These are phyloP conservation scores for Cuniculus paca DNA, from an alignment of 2,797 vertebrate genomes.

Conservation along the genomic window DNA sequence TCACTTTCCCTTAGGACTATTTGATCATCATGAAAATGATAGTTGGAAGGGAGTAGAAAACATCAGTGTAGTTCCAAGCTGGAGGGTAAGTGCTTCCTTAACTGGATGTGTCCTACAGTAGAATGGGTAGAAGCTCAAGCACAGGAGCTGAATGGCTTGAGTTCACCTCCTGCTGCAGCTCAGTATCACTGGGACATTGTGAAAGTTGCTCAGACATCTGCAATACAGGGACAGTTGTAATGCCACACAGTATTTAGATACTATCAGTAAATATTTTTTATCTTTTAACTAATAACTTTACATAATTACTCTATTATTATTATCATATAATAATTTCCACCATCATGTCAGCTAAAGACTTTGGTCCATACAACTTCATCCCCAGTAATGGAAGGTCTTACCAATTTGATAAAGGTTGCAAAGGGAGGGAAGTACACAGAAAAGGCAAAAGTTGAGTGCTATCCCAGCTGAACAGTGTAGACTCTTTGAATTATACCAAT, in stretches of 20 bases:
- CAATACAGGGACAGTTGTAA: not conserved
- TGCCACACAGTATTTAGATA: not conserved
- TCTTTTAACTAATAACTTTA: not conserved
- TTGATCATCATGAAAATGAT: not conserved
- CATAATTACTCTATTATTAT: not conserved
- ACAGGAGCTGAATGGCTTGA: not conserved
- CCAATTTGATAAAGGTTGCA: not conserved
- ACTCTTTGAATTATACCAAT: not conserved
- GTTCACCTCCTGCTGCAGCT: not conserved
- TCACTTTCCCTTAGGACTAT: not conserved
- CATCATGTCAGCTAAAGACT: not conserved
- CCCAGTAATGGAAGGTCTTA: not conserved
- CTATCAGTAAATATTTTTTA: not conserved
- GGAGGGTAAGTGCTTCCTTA: not conserved
- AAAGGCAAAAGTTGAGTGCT: not conserved
- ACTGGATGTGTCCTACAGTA: not conserved
- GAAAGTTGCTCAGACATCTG: not conserved
- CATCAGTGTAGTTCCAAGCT: not conserved
- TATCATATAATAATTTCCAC: not conserved
- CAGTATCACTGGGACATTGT: not conserved
- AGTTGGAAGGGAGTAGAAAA: not conserved
- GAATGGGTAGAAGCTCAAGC: not conserved
- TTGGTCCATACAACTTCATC: not conserved
- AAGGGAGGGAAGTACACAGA: too few relatives aligned
- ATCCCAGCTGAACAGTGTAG: not conserved